Evolutionary conservation across 1,140 invertebrate species (phyloP).

Genomic region (Ostrea edulis): DNA sequence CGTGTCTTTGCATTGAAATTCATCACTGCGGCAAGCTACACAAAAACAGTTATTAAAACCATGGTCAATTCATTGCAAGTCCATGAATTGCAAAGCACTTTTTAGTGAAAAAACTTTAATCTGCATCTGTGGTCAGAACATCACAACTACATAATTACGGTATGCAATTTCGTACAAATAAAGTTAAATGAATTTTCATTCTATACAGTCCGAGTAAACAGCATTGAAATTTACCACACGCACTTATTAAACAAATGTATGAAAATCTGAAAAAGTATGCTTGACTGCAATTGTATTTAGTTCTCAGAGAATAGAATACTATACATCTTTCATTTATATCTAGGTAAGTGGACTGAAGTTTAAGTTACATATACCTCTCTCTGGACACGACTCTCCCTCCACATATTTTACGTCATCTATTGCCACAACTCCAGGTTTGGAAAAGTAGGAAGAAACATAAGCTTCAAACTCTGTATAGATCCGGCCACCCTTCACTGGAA

Average conservation of each 20-base stretch:
- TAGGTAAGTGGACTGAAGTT: no score
- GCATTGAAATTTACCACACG: no score
- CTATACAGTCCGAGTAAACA: no score
- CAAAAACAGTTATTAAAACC: neutral
- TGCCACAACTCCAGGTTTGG: conserved; percentile 31
- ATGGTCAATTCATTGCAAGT: neutral
- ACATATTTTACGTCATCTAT: conserved; percentile 52
- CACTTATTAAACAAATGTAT: no score
- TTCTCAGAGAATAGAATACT: no score
- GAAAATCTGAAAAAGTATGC: no score
- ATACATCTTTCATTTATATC: no score
- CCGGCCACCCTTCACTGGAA: conserved; percentile 10
- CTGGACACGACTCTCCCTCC: conserved; percentile 38
- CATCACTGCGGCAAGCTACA: neutral
- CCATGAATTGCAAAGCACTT: neutral
- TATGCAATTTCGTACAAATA: no score
- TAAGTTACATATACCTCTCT: conserved; percentile 11
- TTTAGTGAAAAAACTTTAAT: neutral
- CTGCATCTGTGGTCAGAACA: no score
- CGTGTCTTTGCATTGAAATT: conserved; percentile 26
- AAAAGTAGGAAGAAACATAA: neutral
- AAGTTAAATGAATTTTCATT: no score
- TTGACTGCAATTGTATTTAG: no score
- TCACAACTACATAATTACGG: no score
- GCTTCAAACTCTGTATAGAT: conserved; percentile 28